Conservation (phyloP, 1,140 invertebrate species). For the Varroa destructor region DNA sequence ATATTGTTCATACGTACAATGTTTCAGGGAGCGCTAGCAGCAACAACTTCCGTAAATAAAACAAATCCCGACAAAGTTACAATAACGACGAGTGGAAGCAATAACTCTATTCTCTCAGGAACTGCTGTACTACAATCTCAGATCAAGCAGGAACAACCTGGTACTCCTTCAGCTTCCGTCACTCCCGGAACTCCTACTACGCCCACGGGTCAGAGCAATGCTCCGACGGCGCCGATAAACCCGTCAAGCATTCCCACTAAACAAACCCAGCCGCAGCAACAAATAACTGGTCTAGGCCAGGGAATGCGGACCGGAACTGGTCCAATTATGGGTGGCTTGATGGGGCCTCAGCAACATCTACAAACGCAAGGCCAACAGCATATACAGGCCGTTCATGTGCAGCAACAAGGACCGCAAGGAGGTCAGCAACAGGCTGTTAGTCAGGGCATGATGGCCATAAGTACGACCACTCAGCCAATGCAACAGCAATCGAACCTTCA, state of each 20-base stretch:
- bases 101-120: not conserved
- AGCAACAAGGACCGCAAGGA: not conserved
- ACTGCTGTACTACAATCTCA: too few relatives aligned
- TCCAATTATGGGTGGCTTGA: not conserved
- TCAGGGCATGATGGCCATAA: not conserved
- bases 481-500: conserved; percentile 14
- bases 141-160: too few relatives aligned
- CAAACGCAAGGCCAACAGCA: conserved; percentile 4
- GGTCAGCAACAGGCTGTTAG: not conserved
- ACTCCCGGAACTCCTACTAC: too few relatives aligned
- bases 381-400: not conserved
- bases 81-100: not conserved
- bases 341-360: conserved; percentile 11
- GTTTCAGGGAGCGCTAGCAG: too few relatives aligned
- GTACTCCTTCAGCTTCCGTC: too few relatives aligned
- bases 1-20: too few relatives aligned
- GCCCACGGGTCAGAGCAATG: too few relatives aligned
- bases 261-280: too few relatives aligned
- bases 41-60: not conserved
- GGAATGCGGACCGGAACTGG: too few relatives aligned
- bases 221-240: too few relatives aligned
- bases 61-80: conserved; percentile 5
- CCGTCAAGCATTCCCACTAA: too few relatives aligned
- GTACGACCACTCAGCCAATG: not conserved
- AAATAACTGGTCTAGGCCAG: too few relatives aligned